Conservation (phyloP, 2,797 vertebrate species). For the Apodemus agrarius region DNA sequence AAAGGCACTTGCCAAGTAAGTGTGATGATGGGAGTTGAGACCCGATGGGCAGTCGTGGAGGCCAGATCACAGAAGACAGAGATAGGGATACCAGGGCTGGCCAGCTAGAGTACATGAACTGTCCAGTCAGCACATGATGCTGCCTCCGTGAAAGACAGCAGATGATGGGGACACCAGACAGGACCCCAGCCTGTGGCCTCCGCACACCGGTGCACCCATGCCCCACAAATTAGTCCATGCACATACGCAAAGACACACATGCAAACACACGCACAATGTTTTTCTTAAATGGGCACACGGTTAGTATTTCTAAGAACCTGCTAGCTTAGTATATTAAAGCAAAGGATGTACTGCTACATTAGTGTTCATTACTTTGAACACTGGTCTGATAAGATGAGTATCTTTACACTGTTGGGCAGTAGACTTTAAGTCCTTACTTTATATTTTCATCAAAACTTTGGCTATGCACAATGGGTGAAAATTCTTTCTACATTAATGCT, state of each 20-base stretch:
- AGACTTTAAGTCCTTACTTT: background rate
- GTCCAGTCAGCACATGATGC: background rate
- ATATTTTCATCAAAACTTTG: conserved; percentile 39
- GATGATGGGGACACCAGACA: background rate
- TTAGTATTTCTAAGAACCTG: background rate
- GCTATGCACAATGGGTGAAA: background rate
- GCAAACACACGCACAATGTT: background rate
- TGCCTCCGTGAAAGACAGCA: background rate
- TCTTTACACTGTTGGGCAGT: background rate
- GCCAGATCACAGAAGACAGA: background rate
- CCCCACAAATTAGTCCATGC: background rate
- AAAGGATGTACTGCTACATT: background rate
- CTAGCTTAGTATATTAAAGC: background rate
- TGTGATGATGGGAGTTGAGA: background rate
- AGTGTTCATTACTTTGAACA: background rate
- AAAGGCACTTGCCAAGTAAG: background rate
- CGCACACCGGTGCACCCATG: background rate
- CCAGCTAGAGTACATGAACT: background rate
- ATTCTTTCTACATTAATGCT: background rate
- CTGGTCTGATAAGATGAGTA: background rate
- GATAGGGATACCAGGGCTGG: background rate
- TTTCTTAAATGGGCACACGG: background rate
- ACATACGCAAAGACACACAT: background rate
- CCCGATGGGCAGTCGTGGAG: background rate
- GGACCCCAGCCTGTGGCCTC: background rate